A percentile compares a stretch with the other conserved stretches of the same genome.
Conservation (phyloP, 2,888 invertebrate species). For the Melitaea athalia region DNA sequence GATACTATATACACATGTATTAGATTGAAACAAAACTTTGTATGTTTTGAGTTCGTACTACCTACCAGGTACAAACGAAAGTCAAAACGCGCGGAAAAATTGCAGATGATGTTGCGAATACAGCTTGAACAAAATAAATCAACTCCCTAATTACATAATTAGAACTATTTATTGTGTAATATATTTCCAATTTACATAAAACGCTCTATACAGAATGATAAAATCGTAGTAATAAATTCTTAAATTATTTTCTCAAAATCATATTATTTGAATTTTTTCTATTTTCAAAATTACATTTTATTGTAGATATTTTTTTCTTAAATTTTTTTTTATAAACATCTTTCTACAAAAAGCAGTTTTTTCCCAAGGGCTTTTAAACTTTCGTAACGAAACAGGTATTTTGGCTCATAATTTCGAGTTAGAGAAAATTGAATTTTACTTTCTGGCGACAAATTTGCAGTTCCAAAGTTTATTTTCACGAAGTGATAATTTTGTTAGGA, state of each 20-base stretch:
- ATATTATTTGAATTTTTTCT: background rate
- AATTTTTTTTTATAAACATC: slow-evolving; percentile 3
- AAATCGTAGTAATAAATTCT: no score
- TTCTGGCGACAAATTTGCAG: background rate
- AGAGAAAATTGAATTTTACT: slow-evolving; percentile 21
- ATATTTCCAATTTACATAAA: no score
- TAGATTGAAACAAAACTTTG: no score
- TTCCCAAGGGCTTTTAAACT: slow-evolving; percentile 17
- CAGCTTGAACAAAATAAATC: no score
- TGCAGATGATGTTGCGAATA: no score
- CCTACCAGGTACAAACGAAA: no score
- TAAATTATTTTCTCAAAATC: background rate
- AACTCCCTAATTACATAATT: no score
- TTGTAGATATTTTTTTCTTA: background rate
- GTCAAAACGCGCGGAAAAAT: no score
- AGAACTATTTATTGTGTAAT: no score
- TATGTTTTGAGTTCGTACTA: no score
- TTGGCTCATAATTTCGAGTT: slow-evolving; percentile 20
- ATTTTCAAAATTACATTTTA: background rate
- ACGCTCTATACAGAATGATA: no score
- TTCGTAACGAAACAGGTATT: slow-evolving; percentile 9
- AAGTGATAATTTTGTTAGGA: background rate
- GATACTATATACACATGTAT: background rate
- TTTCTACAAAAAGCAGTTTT: slow-evolving; percentile 8
- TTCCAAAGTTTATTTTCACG: background rate